Conservation (phyloP, 2,888 invertebrate species). For the Crepidodera aurea region DNA sequence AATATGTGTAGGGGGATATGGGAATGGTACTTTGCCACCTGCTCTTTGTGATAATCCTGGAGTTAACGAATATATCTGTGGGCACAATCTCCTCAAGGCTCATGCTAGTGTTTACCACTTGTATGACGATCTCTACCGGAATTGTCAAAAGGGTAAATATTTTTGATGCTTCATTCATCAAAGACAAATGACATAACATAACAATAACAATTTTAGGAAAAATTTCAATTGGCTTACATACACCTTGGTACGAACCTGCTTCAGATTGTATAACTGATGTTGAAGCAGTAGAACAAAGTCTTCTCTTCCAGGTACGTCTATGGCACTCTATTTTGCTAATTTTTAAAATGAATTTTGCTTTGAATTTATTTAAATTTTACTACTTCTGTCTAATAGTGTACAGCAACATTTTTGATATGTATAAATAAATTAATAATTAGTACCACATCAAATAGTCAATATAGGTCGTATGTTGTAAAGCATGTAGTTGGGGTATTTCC, state of each 20-base stretch:
- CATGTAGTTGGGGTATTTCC: too few species aligned
- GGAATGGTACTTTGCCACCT: slow-evolving; percentile 17
- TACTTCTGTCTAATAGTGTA: too few species aligned
- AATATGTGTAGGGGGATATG: slow-evolving; percentile 18
- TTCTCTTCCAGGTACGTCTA: slow-evolving; percentile 64
- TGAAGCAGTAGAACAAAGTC: slow-evolving; percentile 66
- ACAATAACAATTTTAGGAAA: too few species aligned
- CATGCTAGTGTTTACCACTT: slow-evolving; percentile 20
- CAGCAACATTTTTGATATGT: too few species aligned
- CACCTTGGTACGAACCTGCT: slow-evolving; percentile 70
- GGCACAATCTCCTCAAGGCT: slow-evolving; percentile 16
- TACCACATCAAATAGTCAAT: too few species aligned
- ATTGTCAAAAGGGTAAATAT: slow-evolving; percentile 19
- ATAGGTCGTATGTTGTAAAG: too few species aligned
- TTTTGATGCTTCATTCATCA: too few species aligned
- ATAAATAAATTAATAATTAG: too few species aligned
- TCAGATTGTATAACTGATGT: slow-evolving; percentile 65
- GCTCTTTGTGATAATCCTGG: slow-evolving; percentile 9
- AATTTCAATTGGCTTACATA: slow-evolving; percentile 64
- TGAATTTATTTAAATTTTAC: too few species aligned
- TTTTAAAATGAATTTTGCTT: too few species aligned
- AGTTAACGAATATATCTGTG: slow-evolving; percentile 21
- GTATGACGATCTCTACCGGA: slow-evolving; percentile 13
- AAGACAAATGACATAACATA: too few species aligned
- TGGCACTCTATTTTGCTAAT: too few species aligned